Evolutionary conservation across 2,888 invertebrate genomes (phyloP), one percentile per base, ranked within the genome.

Genomic region (Tetranychus piercei): DNA sequence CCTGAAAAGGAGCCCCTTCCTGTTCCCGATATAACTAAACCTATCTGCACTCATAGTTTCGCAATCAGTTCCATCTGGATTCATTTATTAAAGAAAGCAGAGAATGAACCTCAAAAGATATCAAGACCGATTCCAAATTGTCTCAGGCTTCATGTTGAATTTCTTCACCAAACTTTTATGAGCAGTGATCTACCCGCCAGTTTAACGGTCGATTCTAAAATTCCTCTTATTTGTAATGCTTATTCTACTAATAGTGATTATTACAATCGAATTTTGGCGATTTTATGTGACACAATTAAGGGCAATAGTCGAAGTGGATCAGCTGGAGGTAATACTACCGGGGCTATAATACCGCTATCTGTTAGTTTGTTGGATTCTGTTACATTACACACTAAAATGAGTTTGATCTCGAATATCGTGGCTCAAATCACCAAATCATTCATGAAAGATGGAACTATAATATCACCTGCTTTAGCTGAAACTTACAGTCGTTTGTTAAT

Each of bases 41-140:
- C 94, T 0, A 88, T 90, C 76, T 91, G 90, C 80, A 91, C 91
- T 8, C 89, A 91, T 81, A 90, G 90, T 82, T 91, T 95, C 90
- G 94, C 96, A 0, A 90, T 92, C 77, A 91, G 93, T 15, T 94
- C 94, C 80, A 94, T 96, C 81, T 96, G 95, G 94, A 92, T 95
- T 82, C 94, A 95, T 83, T 85, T 96, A 76, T 86, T 93, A 79
- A 94, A 92, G 81, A 96, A 95, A 84, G 94, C 94, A 0, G 91
- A 92, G 81, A 86, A 88, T 2, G 94, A 94, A 81, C 89, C 89
- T 80, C 90, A 88, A 78, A 80, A 80, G n/a, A 88, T 92, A 80
- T 87, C 87, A 77, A 83, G 88, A 73, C 88, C 89, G 0, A 87
- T 93, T 81, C 92, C 93, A 0, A 87, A 87, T 78, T 89, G 91